Percentiles rank a stretch among this genome's conserved stretches.
Evolutionary conservation across 2,888 invertebrate species (phyloP).

Genomic region (Dichetophora obliterata): DNA sequence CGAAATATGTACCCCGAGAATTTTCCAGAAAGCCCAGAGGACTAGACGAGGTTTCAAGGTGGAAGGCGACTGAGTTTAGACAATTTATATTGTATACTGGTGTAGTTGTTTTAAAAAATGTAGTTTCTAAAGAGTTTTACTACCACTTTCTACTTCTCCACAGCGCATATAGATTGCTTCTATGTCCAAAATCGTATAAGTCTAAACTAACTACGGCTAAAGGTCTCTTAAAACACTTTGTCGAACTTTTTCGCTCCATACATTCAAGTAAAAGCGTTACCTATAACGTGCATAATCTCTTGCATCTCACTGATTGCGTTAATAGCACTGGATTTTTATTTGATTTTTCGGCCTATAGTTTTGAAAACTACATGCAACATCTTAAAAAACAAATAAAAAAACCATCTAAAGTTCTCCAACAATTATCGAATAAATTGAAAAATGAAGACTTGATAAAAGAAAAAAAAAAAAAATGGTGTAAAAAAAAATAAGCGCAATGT

Average conservation of each 20-base stretch:
- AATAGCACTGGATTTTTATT: not conserved
- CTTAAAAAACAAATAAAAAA: too few relatives aligned
- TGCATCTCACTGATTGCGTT: not conserved
- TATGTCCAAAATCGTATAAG: not conserved
- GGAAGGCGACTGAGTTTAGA: not conserved
- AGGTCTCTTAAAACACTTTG: not conserved
- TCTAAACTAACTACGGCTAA: not conserved
- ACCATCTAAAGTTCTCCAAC: too few relatives aligned
- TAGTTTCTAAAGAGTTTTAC: not conserved
- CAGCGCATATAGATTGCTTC: not conserved
- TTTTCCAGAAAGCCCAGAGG: slow-evolving; percentile 21
- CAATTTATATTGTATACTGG: too few relatives aligned
- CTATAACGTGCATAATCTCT: slow-evolving; percentile 15
- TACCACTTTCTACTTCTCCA: slow-evolving; percentile 14
- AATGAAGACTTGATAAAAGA: too few relatives aligned
- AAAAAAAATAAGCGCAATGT: too few relatives aligned
- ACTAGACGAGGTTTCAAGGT: not conserved
- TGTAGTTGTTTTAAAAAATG: slow-evolving; percentile 1
- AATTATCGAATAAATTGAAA: too few relatives aligned
- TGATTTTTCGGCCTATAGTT: not conserved
- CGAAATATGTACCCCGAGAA: not conserved
- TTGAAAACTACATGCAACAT: too few relatives aligned
- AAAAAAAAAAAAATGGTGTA: too few relatives aligned
- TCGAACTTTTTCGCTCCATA: not conserved
- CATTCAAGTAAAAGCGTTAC: slow-evolving; percentile 1